Conservation (phyloP, 1,140 invertebrate genomes). For the Conopomorpha cramerella region DNA sequence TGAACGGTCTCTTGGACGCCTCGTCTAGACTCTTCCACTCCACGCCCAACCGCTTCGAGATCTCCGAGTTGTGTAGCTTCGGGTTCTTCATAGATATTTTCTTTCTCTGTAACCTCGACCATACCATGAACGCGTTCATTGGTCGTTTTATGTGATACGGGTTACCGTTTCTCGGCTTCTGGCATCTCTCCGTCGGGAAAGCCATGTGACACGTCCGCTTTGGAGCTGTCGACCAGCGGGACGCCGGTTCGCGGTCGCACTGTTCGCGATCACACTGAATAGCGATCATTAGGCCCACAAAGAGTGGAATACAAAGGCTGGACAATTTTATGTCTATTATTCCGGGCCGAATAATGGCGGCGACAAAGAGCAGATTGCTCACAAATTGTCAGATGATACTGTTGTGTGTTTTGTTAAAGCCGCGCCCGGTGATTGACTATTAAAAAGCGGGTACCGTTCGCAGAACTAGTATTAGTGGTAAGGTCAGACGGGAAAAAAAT, state of each 20-base stretch:
- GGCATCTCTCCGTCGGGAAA: constrained; percentile 36
- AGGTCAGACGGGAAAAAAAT: too few relatives aligned
- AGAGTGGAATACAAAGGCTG: constrained; percentile 37
- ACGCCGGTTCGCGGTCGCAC: constrained; percentile 36
- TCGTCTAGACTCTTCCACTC: too few relatives aligned
- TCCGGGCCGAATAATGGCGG: constrained; percentile 53
- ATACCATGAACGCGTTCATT: constrained; percentile 92
- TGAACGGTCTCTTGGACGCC: too few relatives aligned
- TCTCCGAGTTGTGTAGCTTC: constrained; percentile 99
- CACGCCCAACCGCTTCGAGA: constrained; percentile 88
- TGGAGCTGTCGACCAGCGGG: constrained; percentile 45
- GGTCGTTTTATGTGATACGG: constrained; percentile 81
- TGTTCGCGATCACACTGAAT: too few relatives aligned
- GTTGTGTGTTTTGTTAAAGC: constrained; percentile 45
- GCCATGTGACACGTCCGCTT: constrained; percentile 52
- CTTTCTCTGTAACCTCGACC: constrained; percentile 82
- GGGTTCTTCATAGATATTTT: constrained; percentile 98
- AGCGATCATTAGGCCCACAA: constrained; percentile 56
- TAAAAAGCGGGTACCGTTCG: constrained; percentile 20
- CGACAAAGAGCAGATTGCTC: constrained; percentile 57
- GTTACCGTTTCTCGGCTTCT: constrained; percentile 67
- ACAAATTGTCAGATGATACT: constrained; percentile 60
- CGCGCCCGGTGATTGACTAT: constrained; percentile 39
- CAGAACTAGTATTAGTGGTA: too few relatives aligned
- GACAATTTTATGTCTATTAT: constrained; percentile 59